Base-by-base conservation (phyloP, 2,888 invertebrate species). In the Heliconius hortense region DNA sequence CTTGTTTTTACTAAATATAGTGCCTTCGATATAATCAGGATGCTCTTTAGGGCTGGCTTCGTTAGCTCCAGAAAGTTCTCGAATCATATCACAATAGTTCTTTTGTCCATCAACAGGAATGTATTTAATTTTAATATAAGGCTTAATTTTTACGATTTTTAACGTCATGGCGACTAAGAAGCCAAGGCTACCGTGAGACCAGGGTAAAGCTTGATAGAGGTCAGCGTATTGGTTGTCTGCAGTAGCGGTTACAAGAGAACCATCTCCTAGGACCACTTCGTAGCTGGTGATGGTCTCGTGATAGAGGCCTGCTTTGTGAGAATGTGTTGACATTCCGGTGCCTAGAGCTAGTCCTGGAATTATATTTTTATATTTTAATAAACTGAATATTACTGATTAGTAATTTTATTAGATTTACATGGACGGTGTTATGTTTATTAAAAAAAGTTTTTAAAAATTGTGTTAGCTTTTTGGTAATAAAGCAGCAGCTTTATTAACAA, bases 271-370 rank as follows among this genome's bases (percentile, higher is more conserved):
- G 4, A 96, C 94, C 0, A 96, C 95, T 82, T 96, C 96, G 87
- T 96, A 96, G 75, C 95, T 95, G 10, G 89, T 89, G 69, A 96
- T 94, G 0, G 94, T 95, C 86, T 96, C 96, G 83, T 96, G 96
- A 88, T 95, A 96, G 35, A 96, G 91, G 26, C 96, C 96, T 0
- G 95, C 95, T 85, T 96, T 96, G 87, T 96, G 96, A 0, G 96
- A 96, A 87, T 96, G 96, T 0, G 96, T 96, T 0, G 96, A 96
- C 96, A 96, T 96, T n/a, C 96, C 96, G 0, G 95, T 95, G 21
- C 96, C 96, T 84, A 96, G 92, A 0, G 96, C 96, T 31, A 96
- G 88, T 64, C 96, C 94, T 94, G 85, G 35, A 79, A 80, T 78
- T 5, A 28, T 8, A 26, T 67, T 67, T 21, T 53, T 21, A n/a